phyloP scores from a whole-genome alignment of 1,140 invertebrate genomes.

The Bombus breviceps region DNA sequence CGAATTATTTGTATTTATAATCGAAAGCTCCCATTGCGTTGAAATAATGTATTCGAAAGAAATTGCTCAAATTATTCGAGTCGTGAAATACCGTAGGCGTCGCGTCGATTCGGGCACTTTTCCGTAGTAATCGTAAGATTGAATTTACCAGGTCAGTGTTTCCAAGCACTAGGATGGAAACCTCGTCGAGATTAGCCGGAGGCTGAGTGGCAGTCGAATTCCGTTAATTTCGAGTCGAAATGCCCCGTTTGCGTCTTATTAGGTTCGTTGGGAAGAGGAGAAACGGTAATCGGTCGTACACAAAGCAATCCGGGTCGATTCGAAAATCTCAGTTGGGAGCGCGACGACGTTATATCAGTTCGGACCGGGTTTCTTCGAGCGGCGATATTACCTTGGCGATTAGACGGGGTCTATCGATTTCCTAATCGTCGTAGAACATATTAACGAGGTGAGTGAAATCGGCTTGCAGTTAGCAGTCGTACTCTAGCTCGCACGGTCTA shows the following conservation, averaged over 20 bases:
- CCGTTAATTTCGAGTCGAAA: background rate
- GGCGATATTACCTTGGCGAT: background rate
- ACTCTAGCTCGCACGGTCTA: background rate
- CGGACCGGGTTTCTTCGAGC: background rate
- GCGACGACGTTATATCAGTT: background rate
- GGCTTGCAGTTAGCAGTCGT: background rate
- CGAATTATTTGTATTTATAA: no score
- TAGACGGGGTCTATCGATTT: background rate
- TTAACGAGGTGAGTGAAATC: background rate
- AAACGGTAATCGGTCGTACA: background rate
- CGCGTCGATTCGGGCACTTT: background rate
- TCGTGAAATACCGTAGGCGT: background rate
- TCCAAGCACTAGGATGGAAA: background rate
- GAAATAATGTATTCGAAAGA: background rate
- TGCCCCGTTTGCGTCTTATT: background rate
- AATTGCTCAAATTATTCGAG: background rate
- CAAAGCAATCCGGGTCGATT: background rate
- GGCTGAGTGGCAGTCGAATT: background rate
- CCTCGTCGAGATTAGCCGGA: background rate
- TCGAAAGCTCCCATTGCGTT: no score
- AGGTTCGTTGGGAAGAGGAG: no score
- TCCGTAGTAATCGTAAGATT: background rate
- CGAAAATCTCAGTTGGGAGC: background rate
- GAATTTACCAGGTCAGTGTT: conserved; percentile 10
- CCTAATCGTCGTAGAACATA: background rate